Evolutionary conservation across 2,113 vertebrate species (phyloP), one percentile per base, ranked within the genome.

Genomic region (Capreolus pygargus): DNA sequence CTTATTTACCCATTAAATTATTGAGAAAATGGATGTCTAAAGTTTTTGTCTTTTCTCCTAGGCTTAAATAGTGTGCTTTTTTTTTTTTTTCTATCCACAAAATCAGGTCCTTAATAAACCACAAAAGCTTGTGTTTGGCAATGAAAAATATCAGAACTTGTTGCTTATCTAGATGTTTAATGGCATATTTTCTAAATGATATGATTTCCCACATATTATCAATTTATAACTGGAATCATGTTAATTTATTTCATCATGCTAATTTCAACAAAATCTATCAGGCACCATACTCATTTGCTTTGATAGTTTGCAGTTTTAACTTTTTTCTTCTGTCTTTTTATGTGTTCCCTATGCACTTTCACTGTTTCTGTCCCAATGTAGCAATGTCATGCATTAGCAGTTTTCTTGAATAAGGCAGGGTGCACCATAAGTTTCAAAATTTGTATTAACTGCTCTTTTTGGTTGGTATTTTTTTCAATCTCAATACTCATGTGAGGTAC

Each of bases 381-480:
- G 7, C 19, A 43, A 33, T 33, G 36, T 14, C 25, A 36, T 15
- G 3, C 19, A n/a, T 45, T 90, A 52, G 47, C 13, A 54, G 33
- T 95, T 88, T 83, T 94, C 58, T 85, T 76, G 74, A 92, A 55
- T 57, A 84, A 96, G 64, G 14, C 8, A 90, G 8, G 3, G 15
- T n/a, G n/a, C n/a, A 45, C 30, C 9, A 6, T 86, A 28, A 55
- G 27, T 90, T 97, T 86, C 64, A 78, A n/a, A 0, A 12, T 93
- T 67, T 52, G 25, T 82, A 86, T 47, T 86, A 95, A 85, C 67
- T 83, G n/a, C 6, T 89, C 16, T 64, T 58, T 92, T 96, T 85
- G 30, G 16, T 39, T 92, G 94, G 8, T 91, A 45, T 96, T 95
- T 86, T 74, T 93, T 95, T 93, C 54, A 50, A 27, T 92, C 25